phyloP scores from a whole-genome alignment of 2,113 vertebrate genomes.

The Anguilla rostrata region DNA sequence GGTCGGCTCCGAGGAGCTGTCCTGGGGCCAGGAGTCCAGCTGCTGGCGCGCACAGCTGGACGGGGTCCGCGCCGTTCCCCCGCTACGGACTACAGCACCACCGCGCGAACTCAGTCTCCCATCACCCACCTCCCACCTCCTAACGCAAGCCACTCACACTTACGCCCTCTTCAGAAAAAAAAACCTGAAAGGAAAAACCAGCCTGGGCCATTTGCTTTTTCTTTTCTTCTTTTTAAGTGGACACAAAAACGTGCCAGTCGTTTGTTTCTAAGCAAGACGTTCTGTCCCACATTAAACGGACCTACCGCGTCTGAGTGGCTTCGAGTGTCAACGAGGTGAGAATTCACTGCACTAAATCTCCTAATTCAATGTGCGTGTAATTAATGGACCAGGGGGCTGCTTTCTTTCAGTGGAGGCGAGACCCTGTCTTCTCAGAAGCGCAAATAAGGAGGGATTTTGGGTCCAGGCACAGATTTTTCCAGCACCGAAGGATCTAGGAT shows the following conservation, averaged over 20 bases:
- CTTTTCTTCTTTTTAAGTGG: background rate
- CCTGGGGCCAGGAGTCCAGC: constrained; percentile 83
- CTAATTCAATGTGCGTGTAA: constrained; percentile 55
- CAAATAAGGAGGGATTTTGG: constrained; percentile 45
- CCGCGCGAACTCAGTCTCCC: background rate
- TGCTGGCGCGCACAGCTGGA: constrained; percentile 67
- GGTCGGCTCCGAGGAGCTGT: constrained; percentile 67
- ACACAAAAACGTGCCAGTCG: background rate
- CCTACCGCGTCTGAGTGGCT: background rate
- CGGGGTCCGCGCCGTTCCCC: too few relatives aligned
- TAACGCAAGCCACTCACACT: background rate
- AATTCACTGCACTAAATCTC: background rate
- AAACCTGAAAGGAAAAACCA: background rate
- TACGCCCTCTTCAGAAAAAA: background rate
- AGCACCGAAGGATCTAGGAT: constrained; percentile 36
- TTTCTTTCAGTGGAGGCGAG: constrained; percentile 61
- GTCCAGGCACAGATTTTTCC: constrained; percentile 16
- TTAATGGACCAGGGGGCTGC: constrained; percentile 54
- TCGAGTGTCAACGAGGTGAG: constrained; percentile 22
- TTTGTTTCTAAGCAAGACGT: background rate
- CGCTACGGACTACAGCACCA: too few relatives aligned
- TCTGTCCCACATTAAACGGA: background rate
- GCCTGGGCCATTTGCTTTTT: background rate
- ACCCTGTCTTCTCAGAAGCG: constrained; percentile 50
- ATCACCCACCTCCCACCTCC: background rate